Evolutionary conservation across 1,140 invertebrate genomes (phyloP).

Genomic region (Cotesia glomerata): DNA sequence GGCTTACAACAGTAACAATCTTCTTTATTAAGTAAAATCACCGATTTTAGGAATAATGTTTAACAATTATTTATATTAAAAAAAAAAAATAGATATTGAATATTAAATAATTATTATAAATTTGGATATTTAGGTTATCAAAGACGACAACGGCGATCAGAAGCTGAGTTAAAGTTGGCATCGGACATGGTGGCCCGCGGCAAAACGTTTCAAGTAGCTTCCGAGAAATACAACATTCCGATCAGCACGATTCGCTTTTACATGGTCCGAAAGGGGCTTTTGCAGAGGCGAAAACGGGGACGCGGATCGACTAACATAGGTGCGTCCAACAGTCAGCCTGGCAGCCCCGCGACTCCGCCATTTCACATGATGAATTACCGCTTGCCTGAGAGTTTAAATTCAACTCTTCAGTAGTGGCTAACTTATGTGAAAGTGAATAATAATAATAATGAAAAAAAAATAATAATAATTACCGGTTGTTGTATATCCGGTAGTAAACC

Average conservation of each 20-base stretch:
- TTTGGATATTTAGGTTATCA: slow-evolving; percentile 54
- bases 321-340: slow-evolving; percentile 57
- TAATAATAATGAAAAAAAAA: slow-evolving; percentile 3
- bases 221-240: slow-evolving; percentile 82
- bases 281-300: slow-evolving; percentile 76
- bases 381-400: slow-evolving; percentile 66
- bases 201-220: slow-evolving; percentile 82
- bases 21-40: too few relatives aligned
- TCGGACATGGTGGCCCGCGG: slow-evolving; percentile 80
- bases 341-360: slow-evolving; percentile 69
- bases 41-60: too few relatives aligned
- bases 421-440: slow-evolving; percentile 33
- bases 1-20: too few relatives aligned
- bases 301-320: slow-evolving; percentile 58
- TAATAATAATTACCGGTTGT: slow-evolving; percentile 4
- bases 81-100: background rate
- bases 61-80: too few relatives aligned
- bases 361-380: slow-evolving; percentile 79
- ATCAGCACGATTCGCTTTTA: slow-evolving; percentile 85
- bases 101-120: background rate
- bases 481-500: background rate
- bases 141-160: slow-evolving; percentile 71
- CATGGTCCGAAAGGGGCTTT: slow-evolving; percentile 81
- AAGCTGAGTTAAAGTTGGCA: slow-evolving; percentile 76
- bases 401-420: slow-evolving; percentile 60